phyloP scores from a whole-genome alignment of 2,888 invertebrate genomes.

The Drosophila infuscata region DNA sequence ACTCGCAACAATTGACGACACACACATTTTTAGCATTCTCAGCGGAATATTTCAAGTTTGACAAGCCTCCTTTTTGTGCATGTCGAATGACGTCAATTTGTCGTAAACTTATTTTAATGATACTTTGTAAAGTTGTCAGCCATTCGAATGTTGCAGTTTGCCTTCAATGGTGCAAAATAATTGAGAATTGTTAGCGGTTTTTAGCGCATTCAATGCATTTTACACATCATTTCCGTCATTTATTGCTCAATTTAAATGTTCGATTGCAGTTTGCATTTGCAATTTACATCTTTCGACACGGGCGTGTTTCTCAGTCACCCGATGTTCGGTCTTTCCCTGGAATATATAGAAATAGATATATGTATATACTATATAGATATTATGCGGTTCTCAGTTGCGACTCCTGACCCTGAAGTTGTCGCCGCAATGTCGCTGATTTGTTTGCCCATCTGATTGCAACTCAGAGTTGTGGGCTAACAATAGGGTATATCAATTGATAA shows the following conservation, averaged over 20 bases:
- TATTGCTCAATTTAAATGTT: constrained; percentile 73
- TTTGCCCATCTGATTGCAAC: constrained; percentile 33
- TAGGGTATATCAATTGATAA: constrained; percentile 30
- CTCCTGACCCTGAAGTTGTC: constrained; percentile 54
- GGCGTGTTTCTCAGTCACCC: constrained; percentile 24
- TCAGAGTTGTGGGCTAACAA: neutral
- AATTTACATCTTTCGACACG: constrained; percentile 52
- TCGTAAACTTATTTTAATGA: constrained; percentile 60
- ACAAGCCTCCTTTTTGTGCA: constrained; percentile 42
- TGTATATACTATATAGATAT: constrained; percentile 18
- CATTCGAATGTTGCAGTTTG: constrained; percentile 24
- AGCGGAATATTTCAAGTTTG: constrained; percentile 20
- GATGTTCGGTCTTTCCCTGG: constrained; percentile 41
- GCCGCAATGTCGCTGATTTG: constrained; percentile 30
- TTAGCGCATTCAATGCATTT: constrained; percentile 21
- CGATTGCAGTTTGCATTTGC: constrained; percentile 60
- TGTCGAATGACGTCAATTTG: constrained; percentile 50
- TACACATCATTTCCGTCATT: constrained; percentile 70
- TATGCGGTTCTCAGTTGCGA: constrained; percentile 49
- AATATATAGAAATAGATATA: constrained; percentile 1
- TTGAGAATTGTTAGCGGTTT: constrained; percentile 29
- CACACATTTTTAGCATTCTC: constrained; percentile 17
- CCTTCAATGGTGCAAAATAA: constrained; percentile 37
- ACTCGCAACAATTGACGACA: constrained; percentile 9
- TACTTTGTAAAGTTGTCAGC: constrained; percentile 53